Evolutionary conservation across 2,797 vertebrate genomes (phyloP).

Genomic region (Microctenopoma steveboyesi): DNA sequence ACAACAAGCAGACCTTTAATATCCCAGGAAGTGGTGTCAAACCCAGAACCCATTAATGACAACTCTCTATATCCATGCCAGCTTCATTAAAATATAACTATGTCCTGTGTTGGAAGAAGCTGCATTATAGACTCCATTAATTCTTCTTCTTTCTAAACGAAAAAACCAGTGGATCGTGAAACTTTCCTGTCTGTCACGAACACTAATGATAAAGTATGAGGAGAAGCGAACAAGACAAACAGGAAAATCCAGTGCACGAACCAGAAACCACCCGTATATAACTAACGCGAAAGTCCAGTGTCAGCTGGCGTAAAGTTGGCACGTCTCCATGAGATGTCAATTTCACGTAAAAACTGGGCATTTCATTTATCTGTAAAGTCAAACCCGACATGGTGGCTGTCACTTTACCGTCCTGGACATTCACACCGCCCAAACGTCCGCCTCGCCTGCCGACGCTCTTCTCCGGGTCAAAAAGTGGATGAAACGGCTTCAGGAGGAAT

Average conservation of each 20-base stretch:
- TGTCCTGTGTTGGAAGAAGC: not conserved
- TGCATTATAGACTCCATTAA: not conserved
- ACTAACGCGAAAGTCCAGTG: not conserved
- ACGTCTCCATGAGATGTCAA: too few species aligned
- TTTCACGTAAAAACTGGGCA: accelerated
- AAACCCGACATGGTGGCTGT: conserved; percentile 74
- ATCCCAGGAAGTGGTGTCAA: not conserved
- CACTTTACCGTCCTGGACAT: conserved; percentile 12
- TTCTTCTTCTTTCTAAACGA: not conserved
- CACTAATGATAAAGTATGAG: conserved; percentile 11
- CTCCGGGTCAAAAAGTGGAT: not conserved
- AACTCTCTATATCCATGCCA: too few species aligned
- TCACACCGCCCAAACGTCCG: conserved; percentile 16
- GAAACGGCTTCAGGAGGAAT: not conserved
- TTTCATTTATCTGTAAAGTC: conserved; percentile 71
- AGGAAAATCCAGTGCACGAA: conserved; percentile 56
- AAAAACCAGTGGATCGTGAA: not conserved
- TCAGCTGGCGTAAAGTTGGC: not conserved
- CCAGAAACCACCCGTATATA: not conserved
- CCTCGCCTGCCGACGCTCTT: not conserved
- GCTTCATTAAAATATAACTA: too few species aligned
- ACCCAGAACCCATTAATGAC: not conserved
- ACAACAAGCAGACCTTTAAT: conserved; percentile 4
- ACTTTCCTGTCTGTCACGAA: not conserved
- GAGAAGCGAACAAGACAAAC: conserved; percentile 61